Base-by-base conservation (phyloP, 2,797 vertebrate species). In the Sternotherus odoratus region DNA sequence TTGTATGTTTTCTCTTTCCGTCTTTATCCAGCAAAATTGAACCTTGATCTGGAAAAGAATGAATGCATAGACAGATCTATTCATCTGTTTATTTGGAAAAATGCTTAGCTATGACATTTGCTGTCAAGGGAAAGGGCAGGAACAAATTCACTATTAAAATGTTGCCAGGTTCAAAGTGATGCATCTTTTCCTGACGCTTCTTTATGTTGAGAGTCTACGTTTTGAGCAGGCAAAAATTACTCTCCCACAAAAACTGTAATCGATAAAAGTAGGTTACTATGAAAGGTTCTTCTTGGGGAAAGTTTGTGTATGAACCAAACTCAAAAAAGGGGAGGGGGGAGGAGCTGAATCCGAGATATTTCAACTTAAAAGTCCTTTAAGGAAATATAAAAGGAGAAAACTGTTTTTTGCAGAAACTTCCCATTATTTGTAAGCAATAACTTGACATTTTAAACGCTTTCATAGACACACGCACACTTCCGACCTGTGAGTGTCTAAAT, bases 21-120 rank as follows among this genome's bases (percentile, higher is more conserved):
- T 99, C 99, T 95, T 99, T 99, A 96, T 99, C 99, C 98, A 99
- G 97, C 82, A 99, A 94, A 92, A 99, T 99, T 28, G 99, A 99
- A 96, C 98, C 98, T 95, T 99, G 99, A 98, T 99, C 99, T 99
- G 98, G 85, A 95, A 77, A 88, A 88, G 86, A 87, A 92, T 50
- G 86, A 91, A 94, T 86, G 94, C 77, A 95, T 54, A 94, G 91
- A 94, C 84, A 93, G 85, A 92, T 88, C 91, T 83, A 84, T 93
- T 95, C 89, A 95, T 95, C 83, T 80, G 48, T 33, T 80, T 50
- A 75, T 83, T 86, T 60, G 63, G 85, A 85, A 93, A 60, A 83
- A 77, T 2, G 33, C 53, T 82, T 92, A 84, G 1, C n/a, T 89
- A 36, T 69, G 54, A 50, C 66, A 53, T 11, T 7, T 12, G 33